Base-by-base conservation (phyloP, 2,113 vertebrate species). In the Apus apus region DNA sequence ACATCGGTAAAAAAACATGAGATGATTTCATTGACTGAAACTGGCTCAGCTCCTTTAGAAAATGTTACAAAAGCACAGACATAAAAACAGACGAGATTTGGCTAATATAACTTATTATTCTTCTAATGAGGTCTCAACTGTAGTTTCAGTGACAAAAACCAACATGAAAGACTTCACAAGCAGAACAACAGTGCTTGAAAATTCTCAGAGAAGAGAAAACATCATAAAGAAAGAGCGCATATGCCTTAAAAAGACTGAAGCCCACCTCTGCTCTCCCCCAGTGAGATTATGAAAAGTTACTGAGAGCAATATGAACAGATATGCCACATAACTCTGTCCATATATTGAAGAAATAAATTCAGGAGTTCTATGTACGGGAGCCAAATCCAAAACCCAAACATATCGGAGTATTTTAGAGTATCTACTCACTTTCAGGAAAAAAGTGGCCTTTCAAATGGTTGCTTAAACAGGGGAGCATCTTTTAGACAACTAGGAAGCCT, bases 51-150 rank as follows among this genome's bases (percentile, higher is more conserved):
- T 90, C 38, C 89, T 76, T 57, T 32, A 17, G 29, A 89, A 43
- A 34, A 76, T 25, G 23, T 26, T 15, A 60, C 23, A 84, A 84
- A 83, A 77, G 30, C 38, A 51, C 15, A 45, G 82, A 46, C 64
- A 54, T 27, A 80, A 71, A 86, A 90, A 66, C 32, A 94, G 29
- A 64, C 51, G 27, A n/a, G 13, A 62, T 87, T 84, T 56, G 43
- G 51, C 72, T 80, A 90, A 60, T 67, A 15, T 11, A 62, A 70
- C n/a, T 32, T 75, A 62, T 81, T 20, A 71, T 64, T 75, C 71
- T 64, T 82, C 46, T 61, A 72, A 45, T 9, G 3, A 76, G 27
- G 46, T 80, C 46, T 62, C 46, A 73, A 18, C n/a, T 60, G 45
- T 18, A 8, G 20, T 81, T 93, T 81, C 38, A 23, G 46, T 13